These are phyloP conservation scores for Hesperia comma DNA, from an alignment of 2,888 invertebrate genomes.

Conservation along the genomic window DNA sequence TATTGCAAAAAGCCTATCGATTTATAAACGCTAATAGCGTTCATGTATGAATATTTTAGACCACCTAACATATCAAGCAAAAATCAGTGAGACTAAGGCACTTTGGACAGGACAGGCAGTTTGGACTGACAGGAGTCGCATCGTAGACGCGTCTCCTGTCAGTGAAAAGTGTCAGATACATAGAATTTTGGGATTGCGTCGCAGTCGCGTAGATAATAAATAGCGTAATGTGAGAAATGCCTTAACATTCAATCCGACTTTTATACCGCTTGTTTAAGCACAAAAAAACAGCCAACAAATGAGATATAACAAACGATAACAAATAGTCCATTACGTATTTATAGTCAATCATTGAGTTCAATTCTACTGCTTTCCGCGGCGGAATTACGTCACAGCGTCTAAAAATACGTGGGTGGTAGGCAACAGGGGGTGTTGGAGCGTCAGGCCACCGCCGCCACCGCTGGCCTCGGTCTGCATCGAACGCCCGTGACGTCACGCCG, in stretches of 20 bases:
- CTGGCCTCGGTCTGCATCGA: slow-evolving; percentile 67
- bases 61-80: too few species aligned
- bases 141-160: too few species aligned
- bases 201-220: too few species aligned
- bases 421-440: slow-evolving; percentile 58
- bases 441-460: slow-evolving; percentile 53
- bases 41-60: background rate
- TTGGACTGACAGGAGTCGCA: too few species aligned
- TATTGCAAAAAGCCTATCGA: too few species aligned
- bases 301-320: background rate
- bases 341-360: slow-evolving; percentile 54
- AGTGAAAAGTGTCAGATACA: too few species aligned
- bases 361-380: slow-evolving; percentile 58
- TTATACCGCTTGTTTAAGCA: too few species aligned
- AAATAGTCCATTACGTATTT: slow-evolving; percentile 48
- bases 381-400: slow-evolving; percentile 73
- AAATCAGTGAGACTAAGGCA: background rate
- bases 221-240: too few species aligned
- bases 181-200: too few species aligned
- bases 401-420: slow-evolving; percentile 74
- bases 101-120: too few species aligned
- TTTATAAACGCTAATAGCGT: background rate
- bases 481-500: slow-evolving; percentile 74
- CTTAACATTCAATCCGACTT: background rate
- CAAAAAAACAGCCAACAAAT: too few species aligned